Evolutionary conservation across 2,888 invertebrate species (phyloP).

Genomic region (Hirtodrosophila trivittata): DNA sequence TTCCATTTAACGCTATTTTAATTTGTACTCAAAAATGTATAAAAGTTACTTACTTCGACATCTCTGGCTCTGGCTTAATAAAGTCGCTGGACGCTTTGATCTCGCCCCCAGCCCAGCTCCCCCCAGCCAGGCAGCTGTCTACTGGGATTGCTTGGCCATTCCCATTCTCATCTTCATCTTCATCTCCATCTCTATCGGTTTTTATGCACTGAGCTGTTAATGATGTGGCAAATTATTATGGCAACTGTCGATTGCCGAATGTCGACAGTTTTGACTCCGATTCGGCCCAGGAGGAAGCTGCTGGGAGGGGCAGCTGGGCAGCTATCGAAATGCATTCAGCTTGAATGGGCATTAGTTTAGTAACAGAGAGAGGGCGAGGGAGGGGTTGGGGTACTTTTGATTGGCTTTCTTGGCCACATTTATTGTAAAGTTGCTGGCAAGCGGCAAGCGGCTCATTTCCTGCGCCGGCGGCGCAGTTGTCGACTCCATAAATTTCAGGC

Average conservation of each 20-base stretch:
- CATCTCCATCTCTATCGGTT: conserved; percentile 36
- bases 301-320: not conserved
- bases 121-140: too few relatives aligned
- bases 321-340: conserved; percentile 64
- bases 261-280: conserved; percentile 34
- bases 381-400: conserved; percentile 13
- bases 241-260: conserved; percentile 68
- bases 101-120: conserved; percentile 34
- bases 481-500: conserved; percentile 36
- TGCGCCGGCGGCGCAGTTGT: conserved; percentile 24
- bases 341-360: conserved; percentile 63
- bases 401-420: conserved; percentile 36
- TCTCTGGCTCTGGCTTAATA: conserved; percentile 52
- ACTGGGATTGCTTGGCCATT: conserved; percentile 9
- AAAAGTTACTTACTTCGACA: conserved; percentile 45
- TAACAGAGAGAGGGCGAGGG: too few relatives aligned
- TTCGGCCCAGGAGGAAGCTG: not conserved
- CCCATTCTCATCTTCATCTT: not conserved
- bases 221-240: conserved; percentile 80
- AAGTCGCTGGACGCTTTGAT: conserved; percentile 66
- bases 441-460: conserved; percentile 17
- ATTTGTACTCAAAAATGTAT: conserved; percentile 66
- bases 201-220: conserved; percentile 74
- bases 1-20: conserved; percentile 69
- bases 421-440: conserved; percentile 54